phyloP scores from a whole-genome alignment of 2,113 vertebrate genomes.

The Gracilinanus agilis region DNA sequence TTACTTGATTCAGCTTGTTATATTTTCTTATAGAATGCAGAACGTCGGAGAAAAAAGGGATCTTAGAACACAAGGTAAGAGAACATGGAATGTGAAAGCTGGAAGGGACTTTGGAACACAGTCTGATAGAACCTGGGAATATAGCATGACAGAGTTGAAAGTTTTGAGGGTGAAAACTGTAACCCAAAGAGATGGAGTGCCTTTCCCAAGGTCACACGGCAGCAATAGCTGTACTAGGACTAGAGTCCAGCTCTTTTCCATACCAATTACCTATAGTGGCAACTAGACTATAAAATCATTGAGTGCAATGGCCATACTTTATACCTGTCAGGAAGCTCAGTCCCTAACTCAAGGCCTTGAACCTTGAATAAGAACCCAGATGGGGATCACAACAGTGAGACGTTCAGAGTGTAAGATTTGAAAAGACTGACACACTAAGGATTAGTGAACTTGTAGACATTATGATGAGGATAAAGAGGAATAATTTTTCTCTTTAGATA shows the following conservation, averaged over 20 bases:
- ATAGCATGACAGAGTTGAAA: not conserved
- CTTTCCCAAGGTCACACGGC: not conserved
- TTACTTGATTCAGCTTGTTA: not conserved
- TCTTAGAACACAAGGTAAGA: too few species aligned
- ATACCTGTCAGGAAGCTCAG: not conserved
- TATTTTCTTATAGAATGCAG: too few species aligned
- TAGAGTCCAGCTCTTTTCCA: not conserved
- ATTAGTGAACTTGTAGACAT: not conserved
- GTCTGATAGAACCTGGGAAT: not conserved
- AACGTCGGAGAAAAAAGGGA: not conserved
- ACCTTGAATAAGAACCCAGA: not conserved
- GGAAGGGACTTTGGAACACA: too few species aligned
- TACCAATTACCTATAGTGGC: too few species aligned
- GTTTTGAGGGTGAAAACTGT: not conserved
- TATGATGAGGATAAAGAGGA: conserved; percentile 2
- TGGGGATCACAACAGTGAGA: not conserved
- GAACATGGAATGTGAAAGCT: too few species aligned
- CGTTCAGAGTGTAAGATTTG: not conserved
- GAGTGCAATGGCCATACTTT: not conserved
- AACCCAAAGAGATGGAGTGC: not conserved
- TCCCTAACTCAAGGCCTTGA: not conserved
- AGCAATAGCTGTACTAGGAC: not conserved
- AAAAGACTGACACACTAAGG: not conserved
- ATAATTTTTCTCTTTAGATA: not conserved
- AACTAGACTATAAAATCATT: not conserved